Base-by-base conservation (phyloP, 1,140 invertebrate genomes). In the Sycophila sp. region DNA sequence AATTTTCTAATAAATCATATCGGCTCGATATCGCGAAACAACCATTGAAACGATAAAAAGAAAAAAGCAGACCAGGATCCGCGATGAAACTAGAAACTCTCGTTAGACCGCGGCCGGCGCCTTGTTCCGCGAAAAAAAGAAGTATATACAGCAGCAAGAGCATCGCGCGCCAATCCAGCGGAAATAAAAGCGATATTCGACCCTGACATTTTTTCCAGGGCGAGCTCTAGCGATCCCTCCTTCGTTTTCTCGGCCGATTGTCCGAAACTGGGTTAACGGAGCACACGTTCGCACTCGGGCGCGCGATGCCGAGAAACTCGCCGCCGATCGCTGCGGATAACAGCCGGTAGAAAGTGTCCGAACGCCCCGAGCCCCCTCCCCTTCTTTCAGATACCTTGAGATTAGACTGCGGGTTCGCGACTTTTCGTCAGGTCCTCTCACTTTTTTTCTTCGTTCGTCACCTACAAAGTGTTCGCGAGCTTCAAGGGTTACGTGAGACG, bases 221-320 rank as follows among this genome's bases (percentile, higher is more conserved):
- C n/a, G n/a, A n/a, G 7, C 17, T 2, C 4, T n/a, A 1, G 15
- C 3, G 4, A 30, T 45, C 4, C 42, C 11, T 47, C 59, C n/a
- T 30, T 28, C 2, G 7, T 24, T 24, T 24, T 58, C 55, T 36
- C 42, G 34, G 30, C 15, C 34, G 28, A 40, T 19, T 38, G 53
- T 69, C 45, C 45, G 56, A 63, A 69, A 63, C 47, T 69, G n/a
- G 68, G 68, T 69, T 63, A 69, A 42, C 45, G 47, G 67, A 69
- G 40, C 66, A 40, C 55, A 19, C 58, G 56, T 49, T 68, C 28
- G 56, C n/a, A n/a, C n/a, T n/a, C n/a, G 55, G 13, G 53, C 53
- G 40, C n/a, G 53, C 8, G 24, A 32, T 0, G 8, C n/a, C 51
- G 28, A n/a, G 42, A 22, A 6, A n/a, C 26, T 40, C 45, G 53